A percentile compares a stretch with the other conserved stretches of the same genome.
Conservation (phyloP, 2,797 vertebrate genomes). For the Enteromius fasciolatus region DNA sequence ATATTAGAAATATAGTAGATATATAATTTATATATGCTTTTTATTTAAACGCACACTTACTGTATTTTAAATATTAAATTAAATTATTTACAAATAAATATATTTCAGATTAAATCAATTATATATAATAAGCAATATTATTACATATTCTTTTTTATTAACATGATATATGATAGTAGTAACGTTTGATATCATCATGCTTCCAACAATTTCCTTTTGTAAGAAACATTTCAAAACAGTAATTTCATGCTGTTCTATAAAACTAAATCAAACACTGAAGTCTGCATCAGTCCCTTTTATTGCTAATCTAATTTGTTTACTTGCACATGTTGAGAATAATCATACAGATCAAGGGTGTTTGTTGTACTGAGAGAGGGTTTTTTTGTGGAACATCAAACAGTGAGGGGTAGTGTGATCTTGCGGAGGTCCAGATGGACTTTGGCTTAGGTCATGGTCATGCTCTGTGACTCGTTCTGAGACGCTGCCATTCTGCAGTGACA, state of each 20-base stretch:
- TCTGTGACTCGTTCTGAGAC: conserved; percentile 30
- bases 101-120: background rate
- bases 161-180: background rate
- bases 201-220: conserved; percentile 19
- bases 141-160: background rate
- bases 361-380: conserved; percentile 22
- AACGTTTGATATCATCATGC: background rate
- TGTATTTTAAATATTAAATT: background rate
- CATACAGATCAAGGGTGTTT: conserved; percentile 37
- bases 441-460: conserved; percentile 47
- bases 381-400: conserved; percentile 33
- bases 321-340: conserved; percentile 45
- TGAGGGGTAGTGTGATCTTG: conserved; percentile 38
- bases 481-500: conserved; percentile 57
- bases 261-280: conserved; percentile 22
- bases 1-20: too few species aligned
- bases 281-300: conserved; percentile 17
- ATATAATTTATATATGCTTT: too few species aligned
- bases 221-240: conserved; percentile 15
- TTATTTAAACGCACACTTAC: background rate
- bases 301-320: conserved; percentile 27
- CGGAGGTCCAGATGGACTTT: conserved; percentile 36
- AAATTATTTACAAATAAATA: background rate
- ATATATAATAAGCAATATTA: background rate
- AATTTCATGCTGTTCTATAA: conserved; percentile 29